phyloP scores from a whole-genome alignment of 2,888 invertebrate species.

The Amorpha juglandis region DNA sequence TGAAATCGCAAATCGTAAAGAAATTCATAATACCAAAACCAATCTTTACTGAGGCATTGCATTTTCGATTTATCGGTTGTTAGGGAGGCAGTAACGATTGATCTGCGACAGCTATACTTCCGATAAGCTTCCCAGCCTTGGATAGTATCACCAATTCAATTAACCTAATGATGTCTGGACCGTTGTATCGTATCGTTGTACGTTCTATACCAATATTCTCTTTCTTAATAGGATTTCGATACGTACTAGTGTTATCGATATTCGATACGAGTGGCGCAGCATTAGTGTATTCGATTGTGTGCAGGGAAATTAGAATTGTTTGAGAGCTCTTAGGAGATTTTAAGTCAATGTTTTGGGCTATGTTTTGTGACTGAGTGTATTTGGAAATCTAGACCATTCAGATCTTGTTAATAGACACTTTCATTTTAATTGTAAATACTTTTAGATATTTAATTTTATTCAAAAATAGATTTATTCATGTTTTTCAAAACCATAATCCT shows the following conservation, averaged over 20 bases:
- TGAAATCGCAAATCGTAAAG: not conserved
- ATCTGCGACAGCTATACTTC: conserved; percentile 68
- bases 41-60: not conserved
- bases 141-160: conserved; percentile 72
- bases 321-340: conserved; percentile 12
- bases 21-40: conserved; percentile 8
- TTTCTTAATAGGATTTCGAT: conserved; percentile 30
- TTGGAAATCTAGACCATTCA: not conserved
- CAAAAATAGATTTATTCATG: too few relatives aligned
- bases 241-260: conserved; percentile 16
- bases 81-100: conserved; percentile 61
- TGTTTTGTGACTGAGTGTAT: not conserved
- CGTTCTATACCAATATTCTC: conserved; percentile 35
- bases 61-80: conserved; percentile 25
- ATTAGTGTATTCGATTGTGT: conserved; percentile 14
- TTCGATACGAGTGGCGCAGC: conserved; percentile 7
- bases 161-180: conserved; percentile 70
- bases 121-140: conserved; percentile 61
- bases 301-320: not conserved
- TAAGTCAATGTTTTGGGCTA: not conserved
- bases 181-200: conserved; percentile 40
- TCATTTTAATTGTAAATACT: too few relatives aligned
- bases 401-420: too few relatives aligned
- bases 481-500: too few relatives aligned
- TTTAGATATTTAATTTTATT: too few relatives aligned